These are phyloP conservation scores for Molothrus aeneus DNA, from an alignment of 2,797 vertebrate genomes.

Conservation along the genomic window DNA sequence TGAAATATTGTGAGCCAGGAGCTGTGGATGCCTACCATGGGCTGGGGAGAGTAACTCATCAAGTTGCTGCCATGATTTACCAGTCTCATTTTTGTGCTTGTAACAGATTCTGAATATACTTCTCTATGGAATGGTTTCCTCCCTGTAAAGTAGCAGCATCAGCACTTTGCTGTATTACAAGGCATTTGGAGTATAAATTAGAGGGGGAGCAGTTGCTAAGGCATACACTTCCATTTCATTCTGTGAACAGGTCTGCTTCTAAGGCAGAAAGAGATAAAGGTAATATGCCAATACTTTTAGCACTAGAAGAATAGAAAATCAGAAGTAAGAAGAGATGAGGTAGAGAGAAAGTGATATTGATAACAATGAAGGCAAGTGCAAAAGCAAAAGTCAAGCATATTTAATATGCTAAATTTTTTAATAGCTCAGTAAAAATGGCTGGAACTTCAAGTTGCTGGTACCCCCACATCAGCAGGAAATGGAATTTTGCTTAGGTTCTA, in stretches of 20 bases:
- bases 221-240: background rate
- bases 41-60: background rate
- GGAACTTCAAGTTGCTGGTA: background rate
- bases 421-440: background rate
- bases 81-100: background rate
- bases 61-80: background rate
- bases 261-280: background rate
- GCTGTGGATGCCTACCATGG: background rate
- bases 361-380: background rate
- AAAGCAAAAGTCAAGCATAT: background rate
- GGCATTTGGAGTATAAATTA: constrained; percentile 19
- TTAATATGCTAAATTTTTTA: background rate
- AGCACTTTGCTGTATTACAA: background rate
- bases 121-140: background rate
- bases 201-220: background rate
- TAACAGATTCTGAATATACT: background rate
- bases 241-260: background rate
- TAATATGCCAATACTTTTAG: background rate
- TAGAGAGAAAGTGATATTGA: background rate
- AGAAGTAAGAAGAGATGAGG: background rate
- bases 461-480: background rate
- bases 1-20: background rate
- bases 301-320: background rate
- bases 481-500: background rate
- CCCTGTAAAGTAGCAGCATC: background rate